Conservation (phyloP, 1,140 invertebrate genomes). For the Halesus radiatus region DNA sequence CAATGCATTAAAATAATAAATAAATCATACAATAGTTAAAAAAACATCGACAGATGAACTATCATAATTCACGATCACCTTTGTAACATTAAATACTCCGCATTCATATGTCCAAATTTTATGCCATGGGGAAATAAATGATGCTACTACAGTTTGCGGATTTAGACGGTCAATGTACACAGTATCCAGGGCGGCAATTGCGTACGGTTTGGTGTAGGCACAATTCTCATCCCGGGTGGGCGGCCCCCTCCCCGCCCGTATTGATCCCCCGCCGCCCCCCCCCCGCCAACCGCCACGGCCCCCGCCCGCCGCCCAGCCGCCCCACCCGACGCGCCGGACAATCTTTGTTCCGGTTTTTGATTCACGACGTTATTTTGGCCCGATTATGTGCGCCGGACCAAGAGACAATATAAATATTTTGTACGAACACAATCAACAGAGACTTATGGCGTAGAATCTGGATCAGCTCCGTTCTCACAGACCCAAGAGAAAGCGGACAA, state of each 20-base stretch:
- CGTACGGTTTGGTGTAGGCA: no score
- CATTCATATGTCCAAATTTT: background rate
- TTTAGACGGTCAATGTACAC: slow-evolving; percentile 28
- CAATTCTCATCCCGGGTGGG: background rate
- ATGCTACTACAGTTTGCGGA: background rate
- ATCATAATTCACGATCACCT: background rate
- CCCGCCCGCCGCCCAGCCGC: background rate
- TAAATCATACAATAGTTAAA: no score
- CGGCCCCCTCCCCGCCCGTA: slow-evolving; percentile 7
- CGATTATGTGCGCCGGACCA: background rate
- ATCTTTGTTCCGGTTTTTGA: slow-evolving; percentile 38
- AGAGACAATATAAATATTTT: no score
- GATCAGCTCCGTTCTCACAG: no score
- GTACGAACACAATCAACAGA: no score
- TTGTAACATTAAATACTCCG: background rate
- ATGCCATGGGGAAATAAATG: background rate
- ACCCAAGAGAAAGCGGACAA: no score
- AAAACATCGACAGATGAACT: no score
- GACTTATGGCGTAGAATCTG: no score
- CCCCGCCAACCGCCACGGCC: background rate
- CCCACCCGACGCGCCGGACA: slow-evolving; percentile 20
- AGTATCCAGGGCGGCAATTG: slow-evolving; percentile 20
- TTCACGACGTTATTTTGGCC: background rate
- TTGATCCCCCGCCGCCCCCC: slow-evolving; percentile 7
- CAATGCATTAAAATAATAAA: no score